phyloP scores from a whole-genome alignment of 2,888 invertebrate genomes.

The Melieria omissa region DNA sequence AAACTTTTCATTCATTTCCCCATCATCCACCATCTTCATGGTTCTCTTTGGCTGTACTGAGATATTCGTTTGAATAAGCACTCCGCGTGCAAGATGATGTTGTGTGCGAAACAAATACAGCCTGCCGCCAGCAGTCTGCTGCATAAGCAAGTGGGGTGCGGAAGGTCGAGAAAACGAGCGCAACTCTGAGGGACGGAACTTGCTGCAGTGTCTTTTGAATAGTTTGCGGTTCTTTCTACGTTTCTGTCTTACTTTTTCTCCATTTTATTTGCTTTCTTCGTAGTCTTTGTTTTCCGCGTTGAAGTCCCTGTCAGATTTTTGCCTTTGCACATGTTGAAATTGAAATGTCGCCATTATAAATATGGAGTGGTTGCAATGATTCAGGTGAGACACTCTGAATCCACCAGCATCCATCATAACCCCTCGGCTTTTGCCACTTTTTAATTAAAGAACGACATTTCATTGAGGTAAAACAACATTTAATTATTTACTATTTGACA shows the following conservation, averaged over 20 bases:
- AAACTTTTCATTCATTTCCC: constrained; percentile 9
- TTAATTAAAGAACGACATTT: too few species aligned
- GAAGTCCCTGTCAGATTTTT: too few species aligned
- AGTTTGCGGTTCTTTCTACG: constrained; percentile 18
- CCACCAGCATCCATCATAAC: too few species aligned
- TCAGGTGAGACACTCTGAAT: too few species aligned
- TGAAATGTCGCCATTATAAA: not conserved
- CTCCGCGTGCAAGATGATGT: not conserved
- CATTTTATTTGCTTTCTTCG: too few species aligned
- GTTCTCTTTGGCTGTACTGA: too few species aligned
- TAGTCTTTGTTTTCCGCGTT: too few species aligned
- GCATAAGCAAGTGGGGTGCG: not conserved
- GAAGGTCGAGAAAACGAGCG: constrained; percentile 1
- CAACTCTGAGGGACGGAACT: constrained; percentile 16
- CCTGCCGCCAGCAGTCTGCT: not conserved
- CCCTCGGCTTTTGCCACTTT: too few species aligned
- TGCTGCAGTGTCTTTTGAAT: constrained; percentile 36
- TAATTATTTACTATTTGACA: too few species aligned
- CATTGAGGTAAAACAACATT: too few species aligned
- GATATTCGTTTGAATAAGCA: constrained; percentile 16
- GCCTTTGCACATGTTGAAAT: not conserved
- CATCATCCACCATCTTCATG: too few species aligned
- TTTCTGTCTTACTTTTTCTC: not conserved
- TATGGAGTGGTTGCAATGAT: not conserved
- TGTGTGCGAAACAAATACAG: not conserved